Evolutionary conservation across 2,113 vertebrate genomes (phyloP).

Genomic region (Murina feae): DNA sequence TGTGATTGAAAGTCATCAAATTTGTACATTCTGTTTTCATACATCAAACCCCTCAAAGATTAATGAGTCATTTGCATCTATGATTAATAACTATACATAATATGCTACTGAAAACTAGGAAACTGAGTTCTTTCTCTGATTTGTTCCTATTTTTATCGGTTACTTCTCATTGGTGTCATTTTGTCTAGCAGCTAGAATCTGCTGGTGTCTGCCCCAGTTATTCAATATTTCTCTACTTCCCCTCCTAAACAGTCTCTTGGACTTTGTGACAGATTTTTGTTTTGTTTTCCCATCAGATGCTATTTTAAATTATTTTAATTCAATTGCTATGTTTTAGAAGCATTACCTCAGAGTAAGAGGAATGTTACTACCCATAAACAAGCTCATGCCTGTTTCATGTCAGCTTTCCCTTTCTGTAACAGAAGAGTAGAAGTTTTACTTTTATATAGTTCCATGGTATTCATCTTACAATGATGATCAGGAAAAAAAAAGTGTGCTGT

Average conservation of each 20-base stretch:
- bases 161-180: not conserved
- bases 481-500: not conserved
- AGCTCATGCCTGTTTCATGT: not conserved
- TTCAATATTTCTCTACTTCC: not conserved
- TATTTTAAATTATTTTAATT: not conserved
- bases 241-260: not conserved
- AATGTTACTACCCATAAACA: not conserved
- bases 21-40: not conserved
- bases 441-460: not conserved
- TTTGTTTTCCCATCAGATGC: not conserved
- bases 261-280: not conserved
- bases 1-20: not conserved
- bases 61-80: not conserved
- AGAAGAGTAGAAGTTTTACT: not conserved
- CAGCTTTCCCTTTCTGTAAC: not conserved
- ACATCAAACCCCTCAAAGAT: not conserved
- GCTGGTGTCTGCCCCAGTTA: not conserved
- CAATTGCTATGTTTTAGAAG: not conserved
- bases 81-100: not conserved
- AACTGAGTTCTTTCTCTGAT: not conserved
- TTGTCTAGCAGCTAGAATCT: not conserved
- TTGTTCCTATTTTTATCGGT: not conserved
- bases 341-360: not conserved
- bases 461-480: not conserved
- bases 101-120: not conserved